phyloP scores from a whole-genome alignment of 1,140 invertebrate genomes.

The Drosophila simulans region DNA sequence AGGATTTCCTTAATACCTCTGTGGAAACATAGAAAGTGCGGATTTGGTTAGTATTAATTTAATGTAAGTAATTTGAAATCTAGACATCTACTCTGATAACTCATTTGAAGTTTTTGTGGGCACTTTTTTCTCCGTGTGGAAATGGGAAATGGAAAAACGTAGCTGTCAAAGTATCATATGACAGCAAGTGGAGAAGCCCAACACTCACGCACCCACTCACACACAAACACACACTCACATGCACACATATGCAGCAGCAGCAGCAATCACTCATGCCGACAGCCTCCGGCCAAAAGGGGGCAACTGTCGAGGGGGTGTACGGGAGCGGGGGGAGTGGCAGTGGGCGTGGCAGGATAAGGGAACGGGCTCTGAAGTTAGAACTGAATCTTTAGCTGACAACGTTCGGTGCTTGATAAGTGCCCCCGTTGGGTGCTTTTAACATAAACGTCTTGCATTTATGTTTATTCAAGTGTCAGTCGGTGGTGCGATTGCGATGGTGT shows the following conservation, averaged over 20 bases:
- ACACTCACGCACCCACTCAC: slow-evolving; percentile 29
- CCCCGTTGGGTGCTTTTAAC: slow-evolving; percentile 75
- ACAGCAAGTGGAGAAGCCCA: slow-evolving; percentile 38
- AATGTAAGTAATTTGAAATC: no score
- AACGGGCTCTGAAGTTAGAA: slow-evolving; percentile 1
- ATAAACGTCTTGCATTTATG: slow-evolving; percentile 75
- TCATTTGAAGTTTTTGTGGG: not conserved
- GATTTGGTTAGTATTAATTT: no score
- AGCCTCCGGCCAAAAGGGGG: slow-evolving; percentile 25
- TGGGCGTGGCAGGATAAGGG: slow-evolving; percentile 13
- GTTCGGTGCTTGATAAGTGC: slow-evolving; percentile 58
- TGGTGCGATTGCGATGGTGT: slow-evolving; percentile 2
- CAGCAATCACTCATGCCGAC: slow-evolving; percentile 67
- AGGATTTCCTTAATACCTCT: not conserved
- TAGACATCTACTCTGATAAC: no score
- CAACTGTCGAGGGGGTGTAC: not conserved
- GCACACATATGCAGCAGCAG: slow-evolving; percentile 57
- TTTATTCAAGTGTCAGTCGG: slow-evolving; percentile 67
- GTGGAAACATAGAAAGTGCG: no score
- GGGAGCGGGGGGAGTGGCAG: not conserved
- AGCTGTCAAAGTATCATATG: slow-evolving; percentile 74
- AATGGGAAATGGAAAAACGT: slow-evolving; percentile 32
- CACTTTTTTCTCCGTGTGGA: not conserved
- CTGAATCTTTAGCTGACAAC: slow-evolving; percentile 23
- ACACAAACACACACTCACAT: slow-evolving; percentile 11